Evolutionary conservation across 2,113 vertebrate genomes (phyloP).

Genomic region (Prionailurus bengalensis): DNA sequence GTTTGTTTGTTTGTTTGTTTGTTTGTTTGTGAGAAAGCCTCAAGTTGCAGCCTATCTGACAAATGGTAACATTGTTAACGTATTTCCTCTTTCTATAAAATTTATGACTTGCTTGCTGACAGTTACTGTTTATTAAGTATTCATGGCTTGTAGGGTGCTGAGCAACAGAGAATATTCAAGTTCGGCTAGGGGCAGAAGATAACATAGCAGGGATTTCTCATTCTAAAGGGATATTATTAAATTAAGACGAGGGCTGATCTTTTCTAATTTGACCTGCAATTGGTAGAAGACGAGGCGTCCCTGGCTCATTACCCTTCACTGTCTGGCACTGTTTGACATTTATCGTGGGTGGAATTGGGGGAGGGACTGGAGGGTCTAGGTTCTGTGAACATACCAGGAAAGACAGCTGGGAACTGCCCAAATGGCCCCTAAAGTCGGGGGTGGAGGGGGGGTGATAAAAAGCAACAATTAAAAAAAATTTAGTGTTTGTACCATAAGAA

Average conservation of each 20-base stretch:
- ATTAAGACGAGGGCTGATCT: not conserved
- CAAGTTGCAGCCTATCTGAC: conserved; percentile 16
- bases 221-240: conserved; percentile 1
- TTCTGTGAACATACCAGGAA: not conserved
- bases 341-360: not conserved
- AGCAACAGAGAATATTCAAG: not conserved
- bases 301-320: conserved; percentile 31
- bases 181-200: conserved; percentile 19
- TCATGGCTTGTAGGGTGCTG: conserved; percentile 3
- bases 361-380: not conserved
- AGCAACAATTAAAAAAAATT: not conserved
- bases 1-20: not conserved
- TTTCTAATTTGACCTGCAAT: conserved; percentile 43
- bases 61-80: conserved; percentile 26
- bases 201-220: not conserved
- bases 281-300: not conserved
- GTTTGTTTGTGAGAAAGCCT: conserved; percentile 17
- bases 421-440: not conserved
- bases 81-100: conserved; percentile 22
- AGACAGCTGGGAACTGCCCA: conserved; percentile 22
- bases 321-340: not conserved
- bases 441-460: not conserved
- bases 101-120: conserved; percentile 39
- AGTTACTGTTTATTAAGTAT: conserved; percentile 45
- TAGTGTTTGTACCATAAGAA: conserved; percentile 15